These are phyloP conservation scores for Acanthosepion esculentum DNA, from an alignment of 2,888 invertebrate species.

Conservation along the genomic window DNA sequence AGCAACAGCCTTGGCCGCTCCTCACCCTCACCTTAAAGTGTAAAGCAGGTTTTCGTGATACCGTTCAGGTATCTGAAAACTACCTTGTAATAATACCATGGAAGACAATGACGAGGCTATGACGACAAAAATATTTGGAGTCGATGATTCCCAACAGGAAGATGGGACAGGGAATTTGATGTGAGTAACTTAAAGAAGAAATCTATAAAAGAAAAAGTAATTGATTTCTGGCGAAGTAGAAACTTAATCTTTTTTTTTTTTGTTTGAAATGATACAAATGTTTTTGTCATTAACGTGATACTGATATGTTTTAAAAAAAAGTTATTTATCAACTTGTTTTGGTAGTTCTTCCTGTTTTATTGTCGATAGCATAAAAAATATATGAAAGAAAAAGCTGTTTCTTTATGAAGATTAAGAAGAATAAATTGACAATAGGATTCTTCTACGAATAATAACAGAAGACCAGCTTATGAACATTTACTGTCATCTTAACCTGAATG, in stretches of 20 bases:
- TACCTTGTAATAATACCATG: slow-evolving; percentile 15
- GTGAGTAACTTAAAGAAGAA: background rate
- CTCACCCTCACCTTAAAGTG: background rate
- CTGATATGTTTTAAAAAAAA: too few species aligned
- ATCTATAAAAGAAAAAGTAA: background rate
- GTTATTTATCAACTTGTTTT: too few species aligned
- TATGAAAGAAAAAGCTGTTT: too few species aligned
- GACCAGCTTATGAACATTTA: too few species aligned
- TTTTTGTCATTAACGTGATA: too few species aligned
- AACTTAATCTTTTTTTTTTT: background rate
- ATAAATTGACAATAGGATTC: too few species aligned
- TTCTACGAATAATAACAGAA: too few species aligned
- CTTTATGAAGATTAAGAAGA: too few species aligned
- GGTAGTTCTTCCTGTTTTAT: too few species aligned
- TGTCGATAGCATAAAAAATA: too few species aligned
- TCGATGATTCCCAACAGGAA: background rate
- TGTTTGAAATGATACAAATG: too few species aligned
- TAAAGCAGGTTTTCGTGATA: background rate
- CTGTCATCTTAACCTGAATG: too few species aligned
- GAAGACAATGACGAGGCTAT: background rate
- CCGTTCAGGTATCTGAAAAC: background rate
- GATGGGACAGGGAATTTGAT: background rate
- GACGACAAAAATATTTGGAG: background rate
- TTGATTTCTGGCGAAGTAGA: background rate
- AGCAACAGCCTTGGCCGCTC: background rate